Base-by-base conservation (phyloP, 2,888 invertebrate species). In the Seira sanloemensis region DNA sequence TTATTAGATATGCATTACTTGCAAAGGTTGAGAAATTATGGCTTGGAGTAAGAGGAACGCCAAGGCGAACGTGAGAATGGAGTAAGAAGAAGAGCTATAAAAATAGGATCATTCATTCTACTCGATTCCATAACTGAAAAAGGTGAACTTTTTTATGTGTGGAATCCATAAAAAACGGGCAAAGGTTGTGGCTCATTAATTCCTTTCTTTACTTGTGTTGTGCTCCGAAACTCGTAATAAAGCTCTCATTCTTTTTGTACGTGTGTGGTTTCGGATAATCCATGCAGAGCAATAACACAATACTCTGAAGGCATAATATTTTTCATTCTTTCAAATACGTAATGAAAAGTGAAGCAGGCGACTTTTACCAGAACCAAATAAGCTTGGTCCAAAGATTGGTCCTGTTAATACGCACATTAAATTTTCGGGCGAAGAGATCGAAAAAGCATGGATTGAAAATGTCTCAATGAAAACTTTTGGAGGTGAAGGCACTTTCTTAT, bases 371-470 rank as follows among this genome's bases (percentile, higher is more conserved):
- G n/a, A n/a, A n/a, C n/a, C n/a, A n/a, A 37, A 37, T 37, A 37
- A 37, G n/a, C n/a, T 37, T 12, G 37, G 37, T 37, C 5, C 4
- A 37, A 12, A 37, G 5, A 37, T 37, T 4, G 37, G 37, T 37
- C 12, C 37, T 37, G 12, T 12, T 37, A 37, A 37, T 7, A 37
- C 12, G 37, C 37, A 12, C 12, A 37, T 37, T 37, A 37, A 37
- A 37, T 4, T 37, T 37, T 37, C 37, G 37, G 37, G 5, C 12
- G 37, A 37, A 50, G 65, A 77, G 81, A 85, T 82, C 79, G 78
- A 67, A 86, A 85, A 87, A 12, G 37, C 4, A 37, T 37, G 37
- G 86, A 86, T 88, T 87, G 88, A 81, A 84, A 86, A 87, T 86
- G 88, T 87, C 87, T 88, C 86, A 87, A 88, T 88, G 86, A 86